These are phyloP conservation scores for Melanargia galathea DNA, from an alignment of 2,888 invertebrate species.

Conservation along the genomic window DNA sequence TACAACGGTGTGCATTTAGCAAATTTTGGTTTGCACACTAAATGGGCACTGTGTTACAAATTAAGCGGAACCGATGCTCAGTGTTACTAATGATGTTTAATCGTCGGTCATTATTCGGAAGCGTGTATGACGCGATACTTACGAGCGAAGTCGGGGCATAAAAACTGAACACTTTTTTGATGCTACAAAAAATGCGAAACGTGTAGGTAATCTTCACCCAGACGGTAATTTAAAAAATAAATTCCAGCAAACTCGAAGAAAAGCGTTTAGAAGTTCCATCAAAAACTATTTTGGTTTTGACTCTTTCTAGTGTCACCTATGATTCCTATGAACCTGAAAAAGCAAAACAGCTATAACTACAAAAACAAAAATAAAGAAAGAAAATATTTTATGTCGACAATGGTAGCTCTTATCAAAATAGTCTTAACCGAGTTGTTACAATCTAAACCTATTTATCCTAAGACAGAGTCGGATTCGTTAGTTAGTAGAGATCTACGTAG, in stretches of 20 bases:
- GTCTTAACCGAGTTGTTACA: too few species aligned
- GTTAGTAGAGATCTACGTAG: too few species aligned
- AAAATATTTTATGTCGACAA: too few species aligned
- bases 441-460: too few species aligned
- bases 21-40: constrained; percentile 59
- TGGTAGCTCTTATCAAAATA: too few species aligned
- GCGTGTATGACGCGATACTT: constrained; percentile 56
- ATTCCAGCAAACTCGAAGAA: neutral
- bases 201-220: neutral
- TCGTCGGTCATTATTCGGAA: constrained; percentile 53
- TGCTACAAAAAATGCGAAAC: neutral
- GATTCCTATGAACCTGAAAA: too few species aligned
- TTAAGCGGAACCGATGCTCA: constrained; percentile 51
- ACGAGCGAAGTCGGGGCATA: constrained; percentile 27
- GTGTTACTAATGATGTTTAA: constrained; percentile 43
- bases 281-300: neutral
- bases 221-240: neutral
- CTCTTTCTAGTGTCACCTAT: too few species aligned
- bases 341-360: too few species aligned
- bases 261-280: neutral
- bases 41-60: constrained; percentile 66
- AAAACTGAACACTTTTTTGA: constrained; percentile 12
- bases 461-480: too few species aligned
- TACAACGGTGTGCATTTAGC: constrained; percentile 49
- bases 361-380: too few species aligned